Evolutionary conservation across 2,113 vertebrate genomes (phyloP).

Genomic region (Dinomys branickii): DNA sequence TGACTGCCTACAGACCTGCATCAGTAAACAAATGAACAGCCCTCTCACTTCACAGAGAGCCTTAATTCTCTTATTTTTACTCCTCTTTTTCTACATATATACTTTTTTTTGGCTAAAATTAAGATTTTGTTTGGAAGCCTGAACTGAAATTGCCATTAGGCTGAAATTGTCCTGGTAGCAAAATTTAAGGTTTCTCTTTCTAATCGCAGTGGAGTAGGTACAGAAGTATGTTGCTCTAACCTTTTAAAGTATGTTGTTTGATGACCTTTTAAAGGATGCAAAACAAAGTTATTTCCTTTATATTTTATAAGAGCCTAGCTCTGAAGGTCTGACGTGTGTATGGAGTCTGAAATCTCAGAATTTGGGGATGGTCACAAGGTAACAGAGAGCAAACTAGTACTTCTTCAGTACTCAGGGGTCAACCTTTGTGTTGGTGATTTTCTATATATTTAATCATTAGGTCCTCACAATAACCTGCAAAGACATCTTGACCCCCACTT

Average conservation of each 20-base stretch:
- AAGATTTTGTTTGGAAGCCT: slow-evolving; percentile 34
- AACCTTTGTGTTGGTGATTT: neutral
- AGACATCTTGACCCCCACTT: neutral
- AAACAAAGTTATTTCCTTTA: neutral
- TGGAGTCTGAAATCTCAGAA: neutral
- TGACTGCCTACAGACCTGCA: neutral
- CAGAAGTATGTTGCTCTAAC: neutral
- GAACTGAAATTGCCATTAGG: neutral
- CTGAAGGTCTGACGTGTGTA: neutral
- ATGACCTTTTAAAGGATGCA: neutral
- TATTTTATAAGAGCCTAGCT: neutral
- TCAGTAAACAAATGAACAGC: neutral
- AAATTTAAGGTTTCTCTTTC: neutral
- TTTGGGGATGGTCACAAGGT: neutral
- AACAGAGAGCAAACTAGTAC: neutral
- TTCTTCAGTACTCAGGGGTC: neutral
- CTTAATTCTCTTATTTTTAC: neutral
- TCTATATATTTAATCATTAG: neutral
- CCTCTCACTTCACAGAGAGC: fast-evolving
- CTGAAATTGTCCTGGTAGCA: neutral
- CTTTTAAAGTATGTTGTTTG: no score
- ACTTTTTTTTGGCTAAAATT: neutral
- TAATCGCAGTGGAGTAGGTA: neutral
- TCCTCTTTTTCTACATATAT: neutral
- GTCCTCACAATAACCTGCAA: neutral